A percentile compares a stretch with the other conserved stretches of the same genome.
These are phyloP conservation scores for Chelmon rostratus DNA, from an alignment of 2,797 vertebrate genomes.

Conservation along the genomic window DNA sequence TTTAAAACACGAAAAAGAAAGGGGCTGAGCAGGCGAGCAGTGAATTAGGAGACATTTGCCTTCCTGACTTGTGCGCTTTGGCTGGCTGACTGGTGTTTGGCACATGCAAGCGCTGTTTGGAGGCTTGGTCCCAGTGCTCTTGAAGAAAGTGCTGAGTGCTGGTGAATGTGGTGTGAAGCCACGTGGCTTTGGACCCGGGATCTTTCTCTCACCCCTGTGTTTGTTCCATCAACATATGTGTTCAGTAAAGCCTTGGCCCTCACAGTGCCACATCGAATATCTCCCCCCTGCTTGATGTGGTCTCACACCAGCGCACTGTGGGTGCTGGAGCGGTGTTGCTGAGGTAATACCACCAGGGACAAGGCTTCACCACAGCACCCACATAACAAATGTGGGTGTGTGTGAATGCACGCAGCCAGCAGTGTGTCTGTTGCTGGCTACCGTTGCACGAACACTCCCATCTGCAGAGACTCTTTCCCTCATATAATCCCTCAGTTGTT, in stretches of 20 bases:
- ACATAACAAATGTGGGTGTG: constrained; percentile 70
- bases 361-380: constrained; percentile 69
- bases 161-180: constrained; percentile 76
- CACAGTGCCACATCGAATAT: constrained; percentile 48
- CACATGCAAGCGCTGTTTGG: constrained; percentile 43
- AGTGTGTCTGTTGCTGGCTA: constrained; percentile 62
- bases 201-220: constrained; percentile 62
- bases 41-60: constrained; percentile 43
- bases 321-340: constrained; percentile 66
- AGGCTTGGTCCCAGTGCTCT: constrained; percentile 48
- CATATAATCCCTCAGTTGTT: constrained; percentile 53
- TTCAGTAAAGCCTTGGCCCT: constrained; percentile 74
- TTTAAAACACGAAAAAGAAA: constrained; percentile 24
- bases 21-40: constrained; percentile 9
- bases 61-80: constrained; percentile 53
- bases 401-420: constrained; percentile 39
- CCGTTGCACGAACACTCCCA: constrained; percentile 44
- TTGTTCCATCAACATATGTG: constrained; percentile 79
- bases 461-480: constrained; percentile 36
- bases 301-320: constrained; percentile 65
- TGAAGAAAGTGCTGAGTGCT: constrained; percentile 78
- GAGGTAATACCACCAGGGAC: constrained; percentile 73
- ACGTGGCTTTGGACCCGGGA: constrained; percentile 72
- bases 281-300: constrained; percentile 74
- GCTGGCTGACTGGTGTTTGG: constrained; percentile 61